Conservation (phyloP, 2,113 vertebrate species). For the Calyptomena viridis region DNA sequence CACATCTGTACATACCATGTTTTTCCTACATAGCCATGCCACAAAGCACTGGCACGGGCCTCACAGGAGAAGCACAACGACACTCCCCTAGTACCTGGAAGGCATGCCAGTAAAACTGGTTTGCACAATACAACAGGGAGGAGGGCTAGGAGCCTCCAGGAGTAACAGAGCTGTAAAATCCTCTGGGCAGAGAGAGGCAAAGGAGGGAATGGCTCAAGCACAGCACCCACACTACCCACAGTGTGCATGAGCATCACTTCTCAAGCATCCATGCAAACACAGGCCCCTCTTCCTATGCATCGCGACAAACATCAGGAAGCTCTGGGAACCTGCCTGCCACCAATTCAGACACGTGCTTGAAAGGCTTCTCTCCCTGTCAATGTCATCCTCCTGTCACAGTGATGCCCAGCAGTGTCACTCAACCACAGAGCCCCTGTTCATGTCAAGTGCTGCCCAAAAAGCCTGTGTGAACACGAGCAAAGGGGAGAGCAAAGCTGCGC, state of each 20-base stretch:
- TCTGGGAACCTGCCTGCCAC: rapidly evolving
- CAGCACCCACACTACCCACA: rapidly evolving
- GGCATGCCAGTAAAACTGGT: background rate
- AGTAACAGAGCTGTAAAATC: background rate
- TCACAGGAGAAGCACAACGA: rapidly evolving
- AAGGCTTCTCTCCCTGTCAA: background rate
- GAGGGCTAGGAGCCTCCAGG: background rate
- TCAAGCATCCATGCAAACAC: rapidly evolving
- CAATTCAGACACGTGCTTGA: rapidly evolving
- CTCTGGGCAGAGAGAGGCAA: background rate
- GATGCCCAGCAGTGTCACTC: rapidly evolving
- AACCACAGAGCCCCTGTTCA: rapidly evolving
- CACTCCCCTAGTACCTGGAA: background rate
- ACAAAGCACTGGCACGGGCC: background rate
- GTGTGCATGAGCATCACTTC: rapidly evolving
- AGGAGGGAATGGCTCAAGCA: rapidly evolving
- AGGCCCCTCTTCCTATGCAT: background rate
- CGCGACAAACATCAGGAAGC: rapidly evolving
- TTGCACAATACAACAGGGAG: background rate
- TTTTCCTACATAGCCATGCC: background rate
- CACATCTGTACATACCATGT: rapidly evolving
- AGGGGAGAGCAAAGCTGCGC: background rate
- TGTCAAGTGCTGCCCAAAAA: background rate
- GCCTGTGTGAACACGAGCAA: rapidly evolving
- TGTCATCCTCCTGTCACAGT: rapidly evolving